A percentile compares a stretch with the other conserved stretches of the same genome.
These are phyloP conservation scores for Phymanthus crucifer DNA, from an alignment of 92 coral and sea anemone genomes.

Conservation along the genomic window DNA sequence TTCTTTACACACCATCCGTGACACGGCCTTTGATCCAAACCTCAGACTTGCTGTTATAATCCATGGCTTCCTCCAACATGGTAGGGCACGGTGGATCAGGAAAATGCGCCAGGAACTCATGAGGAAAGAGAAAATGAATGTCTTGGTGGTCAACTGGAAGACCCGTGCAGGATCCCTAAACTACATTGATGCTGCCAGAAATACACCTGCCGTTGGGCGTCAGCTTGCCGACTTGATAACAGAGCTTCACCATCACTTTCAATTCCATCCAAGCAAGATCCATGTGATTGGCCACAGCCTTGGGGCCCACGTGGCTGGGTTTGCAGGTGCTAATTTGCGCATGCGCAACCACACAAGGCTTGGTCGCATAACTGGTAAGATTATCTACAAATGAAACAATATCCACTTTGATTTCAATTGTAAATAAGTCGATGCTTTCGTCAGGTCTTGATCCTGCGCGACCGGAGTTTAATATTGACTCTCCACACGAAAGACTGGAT, in stretches of 20 bases:
- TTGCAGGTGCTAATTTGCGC: conserved; percentile 55
- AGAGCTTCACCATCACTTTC: conserved; percentile 38
- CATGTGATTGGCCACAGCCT: conserved; percentile 87
- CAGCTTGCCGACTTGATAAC: conserved; percentile 60
- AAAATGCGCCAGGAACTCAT: conserved; percentile 69
- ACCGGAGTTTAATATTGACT: conserved; percentile 68
- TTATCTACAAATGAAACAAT: background rate
- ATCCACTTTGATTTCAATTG: background rate
- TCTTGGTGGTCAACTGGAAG: conserved; percentile 84
- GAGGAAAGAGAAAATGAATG: conserved; percentile 63
- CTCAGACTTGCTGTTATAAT: conserved; percentile 60
- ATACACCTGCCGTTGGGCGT: conserved; percentile 78
- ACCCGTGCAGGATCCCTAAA: background rate
- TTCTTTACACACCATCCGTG: conserved; percentile 22
- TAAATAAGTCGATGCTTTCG: background rate
- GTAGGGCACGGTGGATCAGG: conserved; percentile 64
- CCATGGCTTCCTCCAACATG: conserved; percentile 78
- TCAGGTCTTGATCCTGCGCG: conserved; percentile 94
- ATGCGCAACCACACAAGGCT: conserved; percentile 17
- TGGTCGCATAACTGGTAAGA: conserved; percentile 2
- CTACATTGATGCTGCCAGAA: conserved; percentile 72
- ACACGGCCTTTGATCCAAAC: conserved; percentile 48
- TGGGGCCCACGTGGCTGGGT: conserved; percentile 85
- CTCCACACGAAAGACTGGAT: conserved; percentile 77
- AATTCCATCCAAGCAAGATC: conserved; percentile 12